Base-by-base conservation (phyloP, 2,113 vertebrate genomes). In the Callorhinus ursinus region DNA sequence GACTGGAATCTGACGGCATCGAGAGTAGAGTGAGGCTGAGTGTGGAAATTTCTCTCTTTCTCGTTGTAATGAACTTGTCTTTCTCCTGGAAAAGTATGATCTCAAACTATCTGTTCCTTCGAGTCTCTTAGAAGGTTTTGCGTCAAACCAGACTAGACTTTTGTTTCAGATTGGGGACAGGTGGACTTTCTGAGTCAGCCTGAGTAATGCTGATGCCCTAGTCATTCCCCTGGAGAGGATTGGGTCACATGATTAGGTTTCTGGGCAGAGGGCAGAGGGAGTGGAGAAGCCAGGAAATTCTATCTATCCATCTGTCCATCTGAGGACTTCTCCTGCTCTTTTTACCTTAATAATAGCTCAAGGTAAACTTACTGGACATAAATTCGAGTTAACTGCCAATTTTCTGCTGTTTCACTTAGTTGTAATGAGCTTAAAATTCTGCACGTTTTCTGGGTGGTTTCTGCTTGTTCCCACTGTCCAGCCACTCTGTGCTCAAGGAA, bases 161-260 rank as follows among this genome's bases (percentile, higher is more conserved):
- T 36, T 28, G 19, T 92, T 95, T 88, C 46, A 22, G 11, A 26
- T 12, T 7, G 0, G 65, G 87, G 63, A 10, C 15, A 33, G 61
- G 57, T n/a, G 0, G 61, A 4, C 49, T 88, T 61, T 71, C 31
- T 46, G 59, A 89, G 86, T 61, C 67, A 57, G 69, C 22, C 16
- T 7, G 63, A 65, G 18, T 72, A 61, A 79, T 4, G 22, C 61
- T 22, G 31, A 13, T 31, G 42, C 6, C 26, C 33, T 31, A 1
- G 10, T 28, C 39, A 3, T 14, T 51, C 4, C 46, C 61, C 19
- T 22, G 15, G 49, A n/a, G 46, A 59, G 15, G 63, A 18, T 0
- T 49, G 39, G 81, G 81, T 77, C 61, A 24, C 63, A 7, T 69
- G 83, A 31, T 80, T 74, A 67, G 77, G 79, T 42, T 95, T 92